Base-by-base conservation (phyloP, 1,140 invertebrate genomes). In the Macrocentrus cingulum region DNA sequence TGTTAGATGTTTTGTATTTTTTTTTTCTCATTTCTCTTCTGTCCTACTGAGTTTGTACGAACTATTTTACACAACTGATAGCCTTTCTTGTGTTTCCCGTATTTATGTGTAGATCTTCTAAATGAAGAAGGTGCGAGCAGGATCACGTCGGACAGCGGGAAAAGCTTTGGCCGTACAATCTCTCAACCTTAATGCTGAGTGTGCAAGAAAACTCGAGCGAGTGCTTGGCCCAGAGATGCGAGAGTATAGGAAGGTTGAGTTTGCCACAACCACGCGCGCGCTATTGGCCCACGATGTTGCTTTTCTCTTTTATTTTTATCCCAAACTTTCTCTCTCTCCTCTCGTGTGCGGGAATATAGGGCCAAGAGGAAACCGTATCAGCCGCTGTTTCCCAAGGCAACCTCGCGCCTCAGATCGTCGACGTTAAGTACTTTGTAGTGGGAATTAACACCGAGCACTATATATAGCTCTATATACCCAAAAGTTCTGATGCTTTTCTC, bases 361-460 rank as follows among this genome's bases (percentile, higher is more conserved):
- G 36, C 36, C 15, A 11, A 39, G 36, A 39, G 36, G 61, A 53
- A 58, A 64, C 67, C 64, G 63, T 60, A 69, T 69, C 67, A 69
- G 59, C 61, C 63, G 65, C 61, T 61, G 51, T 29, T 64, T 67
- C 62, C 67, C 67, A 63, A 61, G 58, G 59, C 37, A 36, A n/a
- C 16, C 42, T 59, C 3, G 42, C 42, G 50, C 34, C 56, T 50
- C n/a, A 34, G 6, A 57, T 52, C 39, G 20, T 48, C 44, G 56
- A 58, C 48, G 61, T 67, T 67, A 66, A 67, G 65, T 67, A 69
- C 63, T 65, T 69, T 59, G 64, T 63, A 65, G 63, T 54, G 42
- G 52, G 62, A 66, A 67, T 66, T 69, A 67, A 64, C 62, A 66
- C 65, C 60, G 63, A 61, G 34, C 34, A 51, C 23, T 41, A 50